Percentiles rank a stretch among this genome's conserved stretches.
These are phyloP conservation scores for Stylophora pistillata DNA, from an alignment of 64 coral and sea anemone species.

Conservation along the genomic window DNA sequence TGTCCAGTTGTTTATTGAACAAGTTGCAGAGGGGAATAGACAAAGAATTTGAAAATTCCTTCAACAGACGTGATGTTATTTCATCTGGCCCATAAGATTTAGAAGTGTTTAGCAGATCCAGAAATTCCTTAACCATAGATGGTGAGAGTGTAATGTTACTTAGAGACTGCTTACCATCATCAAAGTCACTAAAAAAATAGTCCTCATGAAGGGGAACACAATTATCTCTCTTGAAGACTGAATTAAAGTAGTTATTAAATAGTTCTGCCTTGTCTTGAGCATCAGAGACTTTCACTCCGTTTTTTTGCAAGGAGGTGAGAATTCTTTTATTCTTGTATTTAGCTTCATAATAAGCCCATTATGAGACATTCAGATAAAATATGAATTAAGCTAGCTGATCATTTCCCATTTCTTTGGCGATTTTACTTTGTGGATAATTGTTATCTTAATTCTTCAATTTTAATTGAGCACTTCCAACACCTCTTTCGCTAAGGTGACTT, in stretches of 20 bases:
- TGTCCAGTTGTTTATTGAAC: slow-evolving; percentile 40
- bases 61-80: slow-evolving; percentile 53
- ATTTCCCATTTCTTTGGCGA: too few relatives aligned
- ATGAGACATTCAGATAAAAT: too few relatives aligned
- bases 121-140: slow-evolving; percentile 36
- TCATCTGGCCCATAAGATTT: slow-evolving; percentile 33
- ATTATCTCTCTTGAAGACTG: slow-evolving; percentile 42
- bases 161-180: slow-evolving; percentile 31
- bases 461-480: too few relatives aligned
- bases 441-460: too few relatives aligned
- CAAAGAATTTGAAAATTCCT: slow-evolving; percentile 43
- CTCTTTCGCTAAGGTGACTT: too few relatives aligned
- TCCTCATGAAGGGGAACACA: slow-evolving; percentile 34
- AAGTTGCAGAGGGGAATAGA: slow-evolving; percentile 42
- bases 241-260: slow-evolving; percentile 18
- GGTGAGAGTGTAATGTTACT: slow-evolving; percentile 46
- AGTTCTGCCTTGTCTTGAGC: slow-evolving; percentile 12
- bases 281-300: too few relatives aligned
- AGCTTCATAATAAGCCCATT: too few relatives aligned
- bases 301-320: too few relatives aligned
- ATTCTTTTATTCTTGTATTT: too few relatives aligned
- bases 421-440: too few relatives aligned
- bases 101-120: slow-evolving; percentile 17
- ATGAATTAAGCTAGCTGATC: too few relatives aligned
- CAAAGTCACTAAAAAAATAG: slow-evolving; percentile 46